Base-by-base conservation (phyloP, 2,113 vertebrate species). In the Cathartes aura region DNA sequence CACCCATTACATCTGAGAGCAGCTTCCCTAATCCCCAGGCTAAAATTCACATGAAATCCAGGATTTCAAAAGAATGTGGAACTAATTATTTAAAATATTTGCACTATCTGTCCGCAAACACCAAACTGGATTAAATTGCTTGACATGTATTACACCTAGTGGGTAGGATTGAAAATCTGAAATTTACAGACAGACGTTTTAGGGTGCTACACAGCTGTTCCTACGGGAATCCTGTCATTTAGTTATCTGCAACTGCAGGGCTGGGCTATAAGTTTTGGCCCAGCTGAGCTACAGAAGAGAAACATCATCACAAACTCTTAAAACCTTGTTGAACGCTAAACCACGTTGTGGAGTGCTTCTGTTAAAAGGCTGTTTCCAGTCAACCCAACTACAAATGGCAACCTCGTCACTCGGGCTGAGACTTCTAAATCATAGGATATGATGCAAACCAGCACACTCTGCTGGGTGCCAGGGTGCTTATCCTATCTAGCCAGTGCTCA, bases 71-170 rank as follows among this genome's bases (percentile, higher is more conserved):
- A 67, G 21, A 72, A 91, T 12, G 66, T 70, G 75, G 87, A 96
- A 95, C 89, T 89, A 89, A 87, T 91, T 96, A 91, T 91, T 96
- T 96, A 11, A 89, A 94, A 87, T 59, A 83, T 21, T 87, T 42
- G 30, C 30, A 36, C 76, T 85, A 43, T 95, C 91, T 89, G 72
- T 58, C 72, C 5, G 16, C 81, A 89, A 72, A 92, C 92, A 92
- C 76, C 70, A 75, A 86, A 82, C 18, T 43, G 83, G 86, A 92
- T 95, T 90, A 71, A 89, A 81, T 59, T 79, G 45, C 90, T 92
- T 91, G 80, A 72, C 47, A 34, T 42, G 27, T 56, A 63, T 95
- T 93, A 43, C 32, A 30, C 52, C 60, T 63, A 52, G 18, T 68
- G 36, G 60, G 52, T 68, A 71, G 1, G 6, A 75, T 79, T 93